Conservation (phyloP, 1,140 invertebrate species). For the Aphaenogaster floridana region DNA sequence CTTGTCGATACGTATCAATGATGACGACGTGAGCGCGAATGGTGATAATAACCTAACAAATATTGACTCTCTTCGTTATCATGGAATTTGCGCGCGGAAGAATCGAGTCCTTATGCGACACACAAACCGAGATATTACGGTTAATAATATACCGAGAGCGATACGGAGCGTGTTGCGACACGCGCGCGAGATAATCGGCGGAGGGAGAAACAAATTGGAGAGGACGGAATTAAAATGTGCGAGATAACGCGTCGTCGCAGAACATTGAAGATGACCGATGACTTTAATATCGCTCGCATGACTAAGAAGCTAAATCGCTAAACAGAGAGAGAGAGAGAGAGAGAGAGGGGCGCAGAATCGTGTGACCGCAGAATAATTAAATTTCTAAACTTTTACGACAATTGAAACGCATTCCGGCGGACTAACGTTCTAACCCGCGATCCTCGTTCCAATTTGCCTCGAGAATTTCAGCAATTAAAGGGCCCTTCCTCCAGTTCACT, state of each 20-base stretch:
- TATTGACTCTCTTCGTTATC: constrained; percentile 55
- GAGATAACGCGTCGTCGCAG: constrained; percentile 50
- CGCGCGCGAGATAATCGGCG: constrained; percentile 50
- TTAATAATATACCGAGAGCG: constrained; percentile 51
- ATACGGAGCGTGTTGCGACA: constrained; percentile 56
- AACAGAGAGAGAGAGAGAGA: background rate
- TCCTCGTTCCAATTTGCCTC: constrained; percentile 59
- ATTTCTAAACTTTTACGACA: constrained; percentile 73
- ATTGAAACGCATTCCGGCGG: constrained; percentile 54
- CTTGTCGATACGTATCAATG: background rate
- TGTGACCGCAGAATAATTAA: constrained; percentile 71
- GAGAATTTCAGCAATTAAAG: constrained; percentile 76
- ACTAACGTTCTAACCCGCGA: constrained; percentile 41
- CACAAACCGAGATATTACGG: constrained; percentile 53
- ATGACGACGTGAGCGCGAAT: background rate
- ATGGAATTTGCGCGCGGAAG: constrained; percentile 54
- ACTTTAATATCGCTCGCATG: constrained; percentile 59
- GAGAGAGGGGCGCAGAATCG: background rate
- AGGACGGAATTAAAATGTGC: constrained; percentile 59
- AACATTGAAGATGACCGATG: constrained; percentile 54
- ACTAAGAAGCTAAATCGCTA: constrained; percentile 49
- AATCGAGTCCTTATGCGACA: constrained; percentile 54
- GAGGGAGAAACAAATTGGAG: constrained; percentile 62
- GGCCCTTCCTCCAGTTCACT: constrained; percentile 49
- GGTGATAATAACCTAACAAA: constrained; percentile 42